phyloP scores from a whole-genome alignment of 2,113 vertebrate species.

The Artemisiospiza belli region DNA sequence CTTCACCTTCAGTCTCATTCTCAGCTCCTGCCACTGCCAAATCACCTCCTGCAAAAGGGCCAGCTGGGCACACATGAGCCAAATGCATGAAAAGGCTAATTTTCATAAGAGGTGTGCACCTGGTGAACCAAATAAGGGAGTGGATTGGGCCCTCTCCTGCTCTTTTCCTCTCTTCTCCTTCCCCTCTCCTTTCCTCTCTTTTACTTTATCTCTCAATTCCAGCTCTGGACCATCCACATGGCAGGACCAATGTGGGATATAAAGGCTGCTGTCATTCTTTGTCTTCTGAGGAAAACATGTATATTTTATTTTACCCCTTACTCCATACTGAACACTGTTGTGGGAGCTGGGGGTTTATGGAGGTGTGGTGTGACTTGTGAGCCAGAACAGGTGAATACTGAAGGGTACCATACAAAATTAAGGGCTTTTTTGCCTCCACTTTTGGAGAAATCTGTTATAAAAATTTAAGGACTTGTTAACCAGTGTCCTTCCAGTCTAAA shows the following conservation, averaged over 20 bases:
- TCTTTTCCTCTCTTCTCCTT: neutral
- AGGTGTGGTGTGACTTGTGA: neutral
- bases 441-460: neutral
- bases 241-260: accelerated
- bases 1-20: neutral
- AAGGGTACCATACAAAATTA: neutral
- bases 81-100: neutral
- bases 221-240: accelerated
- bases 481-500: neutral
- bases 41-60: neutral
- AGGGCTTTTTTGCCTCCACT: neutral
- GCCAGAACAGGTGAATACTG: neutral
- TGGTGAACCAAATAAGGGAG: neutral
- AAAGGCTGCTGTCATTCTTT: neutral
- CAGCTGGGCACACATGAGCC: neutral
- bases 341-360: neutral
- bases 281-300: neutral
- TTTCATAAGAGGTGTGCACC: neutral
- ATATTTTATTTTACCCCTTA: neutral
- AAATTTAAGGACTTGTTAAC: neutral
- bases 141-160: neutral
- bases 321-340: neutral
- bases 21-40: neutral
- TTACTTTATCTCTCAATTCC: accelerated
- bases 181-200: neutral